Evolutionary conservation across 2,888 invertebrate species (phyloP).

Genomic region (Hetaerina titia): DNA sequence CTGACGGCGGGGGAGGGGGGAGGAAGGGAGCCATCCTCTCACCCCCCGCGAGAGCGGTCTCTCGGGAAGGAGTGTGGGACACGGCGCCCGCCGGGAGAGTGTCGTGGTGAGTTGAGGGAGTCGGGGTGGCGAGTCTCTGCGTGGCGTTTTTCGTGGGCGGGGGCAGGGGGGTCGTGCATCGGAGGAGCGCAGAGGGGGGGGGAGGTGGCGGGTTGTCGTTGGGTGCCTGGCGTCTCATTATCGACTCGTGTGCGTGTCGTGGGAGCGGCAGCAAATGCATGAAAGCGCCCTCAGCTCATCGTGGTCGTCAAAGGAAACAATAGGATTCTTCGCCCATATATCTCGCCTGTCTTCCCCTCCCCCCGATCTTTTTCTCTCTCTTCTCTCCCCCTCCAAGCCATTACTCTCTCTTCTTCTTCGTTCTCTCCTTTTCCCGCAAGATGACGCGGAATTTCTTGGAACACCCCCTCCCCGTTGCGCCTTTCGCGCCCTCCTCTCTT

Average conservation of each 20-base stretch:
- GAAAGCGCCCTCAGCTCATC: background rate
- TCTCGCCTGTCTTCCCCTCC: background rate
- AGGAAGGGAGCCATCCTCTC: background rate
- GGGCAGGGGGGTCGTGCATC: background rate
- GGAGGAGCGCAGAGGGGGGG: background rate
- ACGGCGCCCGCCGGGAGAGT: no score
- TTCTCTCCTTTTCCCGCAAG: background rate
- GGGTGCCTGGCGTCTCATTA: conserved; percentile 7
- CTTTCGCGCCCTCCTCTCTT: background rate
- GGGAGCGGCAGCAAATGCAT: background rate
- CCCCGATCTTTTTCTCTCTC: background rate
- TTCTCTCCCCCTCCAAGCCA: background rate
- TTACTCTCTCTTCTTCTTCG: background rate
- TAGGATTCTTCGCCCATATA: background rate
- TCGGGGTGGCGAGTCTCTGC: background rate
- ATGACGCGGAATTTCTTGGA: background rate
- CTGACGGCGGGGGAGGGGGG: background rate
- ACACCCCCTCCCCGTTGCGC: background rate
- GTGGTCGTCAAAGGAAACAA: conserved; percentile 44
- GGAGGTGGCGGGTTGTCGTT: no score
- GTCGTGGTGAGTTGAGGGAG: no score
- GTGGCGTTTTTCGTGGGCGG: background rate
- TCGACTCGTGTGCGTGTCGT: conserved; percentile 47
- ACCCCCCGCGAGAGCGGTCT: background rate
- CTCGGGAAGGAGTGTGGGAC: background rate